Base-by-base conservation (phyloP, 2,888 invertebrate species). In the Tromatobia lineatoria region DNA sequence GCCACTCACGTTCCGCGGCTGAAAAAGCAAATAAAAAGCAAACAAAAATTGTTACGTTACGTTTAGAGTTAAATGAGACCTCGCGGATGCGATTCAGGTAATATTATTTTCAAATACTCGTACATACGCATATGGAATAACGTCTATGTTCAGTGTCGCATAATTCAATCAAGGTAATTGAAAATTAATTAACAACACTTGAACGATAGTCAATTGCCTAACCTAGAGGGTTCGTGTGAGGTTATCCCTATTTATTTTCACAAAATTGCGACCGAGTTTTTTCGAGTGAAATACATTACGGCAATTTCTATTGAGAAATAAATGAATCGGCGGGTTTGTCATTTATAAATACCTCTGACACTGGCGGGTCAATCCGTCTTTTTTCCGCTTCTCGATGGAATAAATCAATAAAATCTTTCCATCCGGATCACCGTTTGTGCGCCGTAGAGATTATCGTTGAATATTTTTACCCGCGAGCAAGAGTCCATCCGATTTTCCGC, bases 401-500 rank as follows among this genome's bases (percentile, higher is more conserved):
- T 42, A 54, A 52, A 71, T 71, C 79, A 61, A 64, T 64, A 23
- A 54, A 45, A 38, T 23, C 50, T 47, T 15, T 25, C 52, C 13
- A 64, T 23, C 13, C 23, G 29, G 71, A 79, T 71, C 64, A 64
- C 61, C 25, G 52, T 71, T 54, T 23, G 42, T 42, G 38, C 18
- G 70, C 64, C 64, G 64, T 20, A 2, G 61, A 38, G 70, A 45
- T 52, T 64, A 70, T 64, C 10, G 64, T 18, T 71, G 64, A 64
- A 64, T 79, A 66, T 52, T 64, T 79, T 23, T 13, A 64, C 10
- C 61, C 64, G n/a, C n/a, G 71, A 52, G 34, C 45, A 71, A 18
- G 61, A 42, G 66, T 71, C 25, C 42, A 66, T 79, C 71, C 20
- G 34, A 38, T 61, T 71, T 52, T 29, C 18, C 11, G 34, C 45